phyloP scores from a whole-genome alignment of 1,140 invertebrate species.

The Spodoptera litura region DNA sequence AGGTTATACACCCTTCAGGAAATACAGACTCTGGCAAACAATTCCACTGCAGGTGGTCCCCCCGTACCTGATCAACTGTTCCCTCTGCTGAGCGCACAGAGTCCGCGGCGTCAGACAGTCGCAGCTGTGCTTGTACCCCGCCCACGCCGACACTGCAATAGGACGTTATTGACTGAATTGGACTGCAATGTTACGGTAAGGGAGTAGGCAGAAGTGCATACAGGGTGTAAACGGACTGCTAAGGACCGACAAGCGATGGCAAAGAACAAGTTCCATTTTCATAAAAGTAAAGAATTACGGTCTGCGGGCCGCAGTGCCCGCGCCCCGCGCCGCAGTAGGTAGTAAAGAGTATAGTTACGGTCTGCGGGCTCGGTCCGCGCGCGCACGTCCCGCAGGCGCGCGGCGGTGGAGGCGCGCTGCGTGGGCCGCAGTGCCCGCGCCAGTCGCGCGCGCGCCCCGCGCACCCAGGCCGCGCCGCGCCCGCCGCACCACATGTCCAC shows the following conservation, averaged over 20 bases:
- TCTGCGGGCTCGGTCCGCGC: conserved; percentile 61
- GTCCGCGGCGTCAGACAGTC: conserved; percentile 74
- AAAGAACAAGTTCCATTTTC: no score
- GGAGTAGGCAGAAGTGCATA: no score
- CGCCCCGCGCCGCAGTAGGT: no score
- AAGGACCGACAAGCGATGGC: no score
- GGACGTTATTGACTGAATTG: no score
- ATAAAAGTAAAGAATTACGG: conserved; percentile 43
- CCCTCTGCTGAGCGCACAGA: conserved; percentile 72
- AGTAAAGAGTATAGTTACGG: conserved; percentile 59
- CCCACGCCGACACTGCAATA: conserved; percentile 69
- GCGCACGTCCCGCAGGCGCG: conserved; percentile 67
- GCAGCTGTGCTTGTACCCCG: conserved; percentile 75
- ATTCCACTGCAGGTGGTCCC: not conserved
- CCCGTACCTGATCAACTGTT: conserved; percentile 69
- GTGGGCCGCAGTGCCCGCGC: conserved; percentile 62
- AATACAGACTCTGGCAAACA: no score
- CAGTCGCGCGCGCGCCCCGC: conserved; percentile 55
- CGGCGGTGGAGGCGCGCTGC: conserved; percentile 61
- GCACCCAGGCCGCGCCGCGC: conserved; percentile 52
- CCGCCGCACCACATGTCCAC: conserved; percentile 60
- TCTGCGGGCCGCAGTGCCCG: no score
- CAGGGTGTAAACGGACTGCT: no score
- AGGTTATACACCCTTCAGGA: no score
- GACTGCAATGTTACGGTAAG: no score